These are phyloP conservation scores for Pseudomyrmex dendroicus DNA, from an alignment of 1,140 invertebrate species.

Conservation along the genomic window DNA sequence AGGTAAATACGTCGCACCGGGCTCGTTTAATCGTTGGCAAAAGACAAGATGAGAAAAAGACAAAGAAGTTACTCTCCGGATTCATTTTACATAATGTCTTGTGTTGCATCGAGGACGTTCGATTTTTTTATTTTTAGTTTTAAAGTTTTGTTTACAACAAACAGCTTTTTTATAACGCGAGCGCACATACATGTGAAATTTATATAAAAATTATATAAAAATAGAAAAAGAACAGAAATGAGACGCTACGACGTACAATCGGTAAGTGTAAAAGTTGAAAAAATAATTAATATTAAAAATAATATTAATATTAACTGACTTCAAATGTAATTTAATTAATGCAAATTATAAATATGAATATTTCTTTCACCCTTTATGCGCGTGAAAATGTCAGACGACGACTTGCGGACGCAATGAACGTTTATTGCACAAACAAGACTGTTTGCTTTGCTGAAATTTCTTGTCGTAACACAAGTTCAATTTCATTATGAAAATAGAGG, in stretches of 20 bases:
- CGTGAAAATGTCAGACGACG: no score
- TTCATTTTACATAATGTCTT: constrained; percentile 44
- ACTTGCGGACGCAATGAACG: neutral
- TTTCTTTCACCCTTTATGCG: no score
- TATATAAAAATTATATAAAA: constrained; percentile 14
- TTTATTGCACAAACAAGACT: neutral
- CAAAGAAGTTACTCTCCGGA: constrained; percentile 6
- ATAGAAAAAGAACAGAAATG: neutral
- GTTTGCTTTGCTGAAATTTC: neutral
- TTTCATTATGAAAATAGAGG: constrained; percentile 25
- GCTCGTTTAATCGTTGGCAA: constrained; percentile 50
- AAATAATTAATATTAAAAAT: neutral
- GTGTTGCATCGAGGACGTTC: constrained; percentile 37
- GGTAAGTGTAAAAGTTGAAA: neutral
- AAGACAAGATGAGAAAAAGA: constrained; percentile 41
- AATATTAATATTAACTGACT: no score
- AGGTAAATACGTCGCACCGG: constrained; percentile 48
- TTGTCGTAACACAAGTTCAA: neutral
- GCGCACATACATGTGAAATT: neutral
- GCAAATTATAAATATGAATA: no score
- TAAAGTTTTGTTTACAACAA: constrained; percentile 55
- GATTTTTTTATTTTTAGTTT: constrained; percentile 51
- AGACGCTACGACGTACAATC: neutral
- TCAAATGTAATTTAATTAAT: no score
- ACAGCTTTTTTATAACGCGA: constrained; percentile 58